phyloP scores from a whole-genome alignment of 2,797 vertebrate genomes.

The Limosa lapponica region DNA sequence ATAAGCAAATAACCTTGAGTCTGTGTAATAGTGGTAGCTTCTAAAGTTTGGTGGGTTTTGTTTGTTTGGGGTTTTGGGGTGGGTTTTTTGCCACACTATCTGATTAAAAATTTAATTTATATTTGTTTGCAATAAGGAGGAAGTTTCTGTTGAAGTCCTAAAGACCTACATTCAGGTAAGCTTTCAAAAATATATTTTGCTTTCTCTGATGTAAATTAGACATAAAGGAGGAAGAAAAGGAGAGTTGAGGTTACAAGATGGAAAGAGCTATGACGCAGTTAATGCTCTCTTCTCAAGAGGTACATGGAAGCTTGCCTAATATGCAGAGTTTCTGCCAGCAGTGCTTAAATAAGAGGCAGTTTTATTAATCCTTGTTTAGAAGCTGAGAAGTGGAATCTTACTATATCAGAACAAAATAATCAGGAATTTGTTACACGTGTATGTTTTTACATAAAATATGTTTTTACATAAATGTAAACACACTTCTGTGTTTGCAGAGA shows the following conservation, averaged over 20 bases:
- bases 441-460: neutral
- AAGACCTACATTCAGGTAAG: slow-evolving; percentile 91
- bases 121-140: slow-evolving; percentile 83
- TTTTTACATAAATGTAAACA: neutral
- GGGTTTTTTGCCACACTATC: neutral
- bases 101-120: neutral
- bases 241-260: neutral
- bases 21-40: neutral
- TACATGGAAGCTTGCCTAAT: neutral
- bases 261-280: neutral
- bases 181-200: neutral
- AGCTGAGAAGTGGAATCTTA: neutral
- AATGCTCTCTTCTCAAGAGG: neutral
- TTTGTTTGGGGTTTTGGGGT: neutral
- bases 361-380: neutral
- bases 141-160: slow-evolving; percentile 90
- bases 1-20: neutral
- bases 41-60: neutral
- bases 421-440: neutral
- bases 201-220: neutral
- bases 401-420: neutral
- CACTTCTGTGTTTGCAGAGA: neutral
- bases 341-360: neutral
- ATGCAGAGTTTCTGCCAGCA: neutral
- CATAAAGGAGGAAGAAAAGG: neutral